Evolutionary conservation across 53 echinoderm and acorn worm species (phyloP), one percentile per base, ranked within the genome.

Genomic region (Holothuria leucospilota): DNA sequence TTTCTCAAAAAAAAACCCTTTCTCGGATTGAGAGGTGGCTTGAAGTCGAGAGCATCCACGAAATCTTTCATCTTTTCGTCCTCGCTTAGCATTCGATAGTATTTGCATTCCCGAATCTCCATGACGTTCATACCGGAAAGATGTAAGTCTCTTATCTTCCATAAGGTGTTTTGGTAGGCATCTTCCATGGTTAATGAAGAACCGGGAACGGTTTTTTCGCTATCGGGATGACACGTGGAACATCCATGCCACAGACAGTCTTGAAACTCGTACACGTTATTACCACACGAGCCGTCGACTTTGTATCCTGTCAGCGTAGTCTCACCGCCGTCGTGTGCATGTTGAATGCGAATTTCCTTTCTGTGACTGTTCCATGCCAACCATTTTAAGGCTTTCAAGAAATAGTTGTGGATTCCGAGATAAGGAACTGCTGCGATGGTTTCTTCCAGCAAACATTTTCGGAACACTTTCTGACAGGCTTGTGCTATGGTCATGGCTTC

Each of bases 211-310:
- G 26, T 5, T 8, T 40, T 23, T n/a, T 39, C 72, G 4, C 38
- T 8, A 71, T 29, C 34, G 30, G 72, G 72, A 20, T 63, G 80
- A 61, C 89, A 84, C 14, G 16, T 51, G 1, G 85, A 64, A 39
- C 89, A 89, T 25, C 84, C 85, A 64, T 89, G 89, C 82, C 82
- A 88, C 10, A 82, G 60, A 46, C 88, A 88, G 2, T 82, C 88
- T 69, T 82, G 58, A 38, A 89, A 89, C 34, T 89, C 85, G 58
- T 51, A 89, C 29, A 89, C 65, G 21, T 29, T 75, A 6, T 40
- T 41, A 11, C 40, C 65, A 20, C 63, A 24, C 8, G 74, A 46
- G 2, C 84, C 89, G 27, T 89, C 89, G 11, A 39, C 85, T 6
- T 39, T 39, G 41, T 63, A 89, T 5, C 61, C 61, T 1, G 59